phyloP scores from a whole-genome alignment of 2,797 vertebrate genomes.

The Danio albolineatus region DNA sequence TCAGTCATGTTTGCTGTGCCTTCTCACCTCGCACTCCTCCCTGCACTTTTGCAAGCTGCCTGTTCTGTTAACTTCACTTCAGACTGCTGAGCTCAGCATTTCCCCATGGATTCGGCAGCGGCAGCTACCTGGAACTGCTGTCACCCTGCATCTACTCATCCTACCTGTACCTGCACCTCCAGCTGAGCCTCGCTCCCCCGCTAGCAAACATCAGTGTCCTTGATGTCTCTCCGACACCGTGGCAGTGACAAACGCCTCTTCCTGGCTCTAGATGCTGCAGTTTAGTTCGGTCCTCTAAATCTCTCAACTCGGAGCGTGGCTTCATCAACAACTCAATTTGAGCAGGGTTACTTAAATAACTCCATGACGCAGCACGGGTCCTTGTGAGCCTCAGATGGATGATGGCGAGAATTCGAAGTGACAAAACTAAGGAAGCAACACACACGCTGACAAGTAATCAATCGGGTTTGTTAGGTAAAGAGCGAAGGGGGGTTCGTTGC shows the following conservation, averaged over 20 bases:
- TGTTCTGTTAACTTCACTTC: slow-evolving; percentile 48
- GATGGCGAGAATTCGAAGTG: slow-evolving; percentile 50
- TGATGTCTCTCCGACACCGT: slow-evolving; percentile 39
- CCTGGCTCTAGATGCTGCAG: slow-evolving; percentile 22
- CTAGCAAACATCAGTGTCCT: slow-evolving; percentile 59
- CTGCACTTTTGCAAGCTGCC: slow-evolving; percentile 36
- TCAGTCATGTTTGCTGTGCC: slow-evolving; percentile 43
- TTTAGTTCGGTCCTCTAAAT: slow-evolving; percentile 17
- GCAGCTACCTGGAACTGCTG: slow-evolving; percentile 55
- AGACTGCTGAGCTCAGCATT: slow-evolving; percentile 54
- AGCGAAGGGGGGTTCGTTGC: slow-evolving; percentile 10
- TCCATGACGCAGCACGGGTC: slow-evolving; percentile 15
- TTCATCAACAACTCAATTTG: slow-evolving; percentile 63
- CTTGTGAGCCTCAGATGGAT: slow-evolving; percentile 53
- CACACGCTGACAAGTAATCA: slow-evolving; percentile 52
- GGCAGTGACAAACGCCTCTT: slow-evolving; percentile 51
- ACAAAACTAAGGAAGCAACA: slow-evolving; percentile 55
- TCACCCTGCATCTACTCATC: slow-evolving; percentile 53
- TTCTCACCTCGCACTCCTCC: slow-evolving; percentile 27
- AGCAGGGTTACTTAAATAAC: slow-evolving; percentile 50
- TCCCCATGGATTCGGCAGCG: slow-evolving; percentile 40
- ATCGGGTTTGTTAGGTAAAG: slow-evolving; percentile 31
- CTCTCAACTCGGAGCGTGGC: slow-evolving; percentile 39
- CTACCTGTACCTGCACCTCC: slow-evolving; percentile 56
- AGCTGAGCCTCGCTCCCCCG: slow-evolving; percentile 52